phyloP scores from a whole-genome alignment of 2,888 invertebrate species.

The Clepsis dumicolana region DNA sequence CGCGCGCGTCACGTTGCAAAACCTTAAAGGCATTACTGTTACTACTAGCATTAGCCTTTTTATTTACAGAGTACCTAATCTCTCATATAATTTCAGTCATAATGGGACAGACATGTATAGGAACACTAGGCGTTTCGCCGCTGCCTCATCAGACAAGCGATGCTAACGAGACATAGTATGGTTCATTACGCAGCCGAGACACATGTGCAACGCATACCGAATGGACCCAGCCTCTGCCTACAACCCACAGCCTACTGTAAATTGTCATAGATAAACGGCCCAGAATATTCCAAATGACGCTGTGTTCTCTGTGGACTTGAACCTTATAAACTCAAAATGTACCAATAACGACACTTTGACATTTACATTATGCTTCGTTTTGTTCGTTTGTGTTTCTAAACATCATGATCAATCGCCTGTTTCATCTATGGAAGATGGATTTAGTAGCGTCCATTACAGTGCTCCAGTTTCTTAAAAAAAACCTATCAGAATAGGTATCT shows the following conservation, averaged over 20 bases:
- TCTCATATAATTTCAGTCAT: not conserved
- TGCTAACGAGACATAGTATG: constrained; percentile 65
- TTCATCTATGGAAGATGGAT: too few species aligned
- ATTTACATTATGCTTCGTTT: too few species aligned
- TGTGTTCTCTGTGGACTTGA: not conserved
- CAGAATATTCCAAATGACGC: not conserved
- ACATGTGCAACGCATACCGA: constrained; percentile 27
- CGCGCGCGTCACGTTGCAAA: too few species aligned
- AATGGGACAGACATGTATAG: not conserved
- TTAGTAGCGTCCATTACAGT: too few species aligned
- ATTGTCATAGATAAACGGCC: not conserved
- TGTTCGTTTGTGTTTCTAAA: too few species aligned
- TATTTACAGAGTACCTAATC: not conserved
- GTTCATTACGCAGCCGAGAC: constrained; percentile 58
- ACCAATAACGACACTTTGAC: too few species aligned
- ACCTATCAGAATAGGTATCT: too few species aligned
- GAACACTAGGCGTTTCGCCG: constrained; percentile 1
- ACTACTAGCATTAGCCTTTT: not conserved
- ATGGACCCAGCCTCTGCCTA: not conserved
- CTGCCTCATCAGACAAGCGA: constrained; percentile 61
- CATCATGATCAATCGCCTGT: too few species aligned
- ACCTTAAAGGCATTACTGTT: too few species aligned
- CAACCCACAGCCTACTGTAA: not conserved
- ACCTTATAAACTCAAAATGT: not conserved
- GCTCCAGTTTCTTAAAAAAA: too few species aligned